Base-by-base conservation (phyloP, 2,888 invertebrate species). In the Ecliptopera silaceata region DNA sequence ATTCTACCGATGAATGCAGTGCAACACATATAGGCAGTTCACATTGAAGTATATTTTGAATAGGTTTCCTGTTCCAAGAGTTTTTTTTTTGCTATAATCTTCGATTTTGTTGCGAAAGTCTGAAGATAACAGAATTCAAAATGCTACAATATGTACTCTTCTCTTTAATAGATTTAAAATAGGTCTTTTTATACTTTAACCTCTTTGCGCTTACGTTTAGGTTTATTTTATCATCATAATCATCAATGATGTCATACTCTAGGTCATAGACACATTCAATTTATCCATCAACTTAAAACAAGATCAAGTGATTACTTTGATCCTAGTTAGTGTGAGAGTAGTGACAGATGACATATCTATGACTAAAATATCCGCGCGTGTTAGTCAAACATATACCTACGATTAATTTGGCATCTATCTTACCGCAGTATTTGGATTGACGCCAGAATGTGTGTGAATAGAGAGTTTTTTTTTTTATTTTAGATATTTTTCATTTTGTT, bases 1-100 rank as follows among this genome's bases (percentile, higher is more conserved):
- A 65, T 62, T 63, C 52, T 54, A 58, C 63, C 52, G 59, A 54
- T 61, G 59, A 57, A 61, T 61, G 59, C 59, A 61, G 38, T 38
- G 18, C 42, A 18, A 41, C 34, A 52, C 61, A 26, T 6, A 46
- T 45, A 47, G 36, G 15, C 29, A 29, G 34, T 41, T 36, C 46
- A 42, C 6, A 26, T 13, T 26, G 15, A 36, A 36, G 15, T 10
- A 36, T 8, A 15, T 36, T 32, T 36, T 36, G 3, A 15, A 15
- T 15, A 10, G 15, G 36, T 34, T 32, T 32, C 13, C 34, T 8
- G 13, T 34, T 13, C 6, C 13, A 13, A 15, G 15, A 36, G 36
- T 36, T 36, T 8, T 36, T 36, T 36, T 36, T 4, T 36, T 36
- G 13, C 34, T 34, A 6, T 34, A 13, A 34, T 34, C 8, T 2